A percentile compares a stretch with the other conserved stretches of the same genome.
Conservation (phyloP, 2,888 invertebrate species). For the Melinaea menophilus region DNA sequence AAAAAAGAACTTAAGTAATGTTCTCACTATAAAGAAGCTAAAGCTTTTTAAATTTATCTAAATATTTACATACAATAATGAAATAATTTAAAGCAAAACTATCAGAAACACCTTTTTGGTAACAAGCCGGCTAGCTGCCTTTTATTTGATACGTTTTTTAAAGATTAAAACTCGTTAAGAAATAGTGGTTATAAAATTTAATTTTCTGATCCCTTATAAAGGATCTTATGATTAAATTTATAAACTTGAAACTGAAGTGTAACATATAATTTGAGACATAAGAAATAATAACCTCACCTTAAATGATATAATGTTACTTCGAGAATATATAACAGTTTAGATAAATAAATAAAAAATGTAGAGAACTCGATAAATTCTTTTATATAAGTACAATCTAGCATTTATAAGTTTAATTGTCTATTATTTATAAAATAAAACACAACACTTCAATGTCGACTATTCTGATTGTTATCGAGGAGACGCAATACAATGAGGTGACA, state of each 20-base stretch:
- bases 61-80: too few species aligned
- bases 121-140: constrained; percentile 14
- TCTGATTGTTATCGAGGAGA: constrained; percentile 20
- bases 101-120: too few species aligned
- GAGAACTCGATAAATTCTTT: too few species aligned
- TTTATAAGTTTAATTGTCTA: too few species aligned
- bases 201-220: background rate
- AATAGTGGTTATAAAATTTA: background rate
- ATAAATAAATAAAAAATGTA: too few species aligned
- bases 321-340: background rate
- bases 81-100: too few species aligned
- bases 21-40: too few species aligned
- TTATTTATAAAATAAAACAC: constrained; percentile 5
- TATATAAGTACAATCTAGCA: too few species aligned
- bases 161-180: background rate
- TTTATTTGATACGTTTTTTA: constrained; percentile 12
- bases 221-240: constrained; percentile 1
- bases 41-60: too few species aligned
- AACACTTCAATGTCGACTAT: constrained; percentile 1
- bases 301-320: background rate
- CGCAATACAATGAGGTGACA: constrained; percentile 16
- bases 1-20: background rate
- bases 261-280: constrained; percentile 41
- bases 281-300: background rate
- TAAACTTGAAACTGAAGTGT: constrained; percentile 47